Conservation (phyloP, 1,140 invertebrate species). For the Cotesia glomerata region DNA sequence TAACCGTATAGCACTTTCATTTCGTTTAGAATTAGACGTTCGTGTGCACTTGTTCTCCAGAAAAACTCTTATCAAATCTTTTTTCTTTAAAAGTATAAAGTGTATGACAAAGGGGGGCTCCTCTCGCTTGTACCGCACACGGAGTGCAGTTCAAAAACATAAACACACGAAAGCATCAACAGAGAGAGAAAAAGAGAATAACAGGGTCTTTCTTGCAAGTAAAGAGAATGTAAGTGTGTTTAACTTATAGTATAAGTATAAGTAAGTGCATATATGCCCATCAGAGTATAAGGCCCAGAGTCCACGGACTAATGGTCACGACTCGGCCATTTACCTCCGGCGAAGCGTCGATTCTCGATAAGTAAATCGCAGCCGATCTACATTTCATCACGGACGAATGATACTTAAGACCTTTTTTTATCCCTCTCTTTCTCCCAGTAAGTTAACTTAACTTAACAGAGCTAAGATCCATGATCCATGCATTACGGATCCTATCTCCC, state of each 20-base stretch:
- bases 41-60: not conserved
- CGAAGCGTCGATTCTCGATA: constrained; percentile 62
- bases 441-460: not conserved
- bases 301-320: constrained; percentile 62
- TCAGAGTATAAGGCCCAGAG: not conserved
- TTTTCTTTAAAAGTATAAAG: not conserved
- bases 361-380: constrained; percentile 63
- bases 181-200: no score
- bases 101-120: not conserved
- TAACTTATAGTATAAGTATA: not conserved
- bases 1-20: not conserved
- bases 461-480: not conserved
- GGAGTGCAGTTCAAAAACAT: not conserved
- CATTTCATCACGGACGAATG: constrained; percentile 49
- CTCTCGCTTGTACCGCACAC: not conserved
- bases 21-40: not conserved
- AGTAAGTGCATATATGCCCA: not conserved
- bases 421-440: not conserved
- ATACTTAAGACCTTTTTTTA: constrained; percentile 18
- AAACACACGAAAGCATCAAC: no score
- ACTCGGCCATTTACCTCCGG: constrained; percentile 64
- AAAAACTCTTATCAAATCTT: not conserved
- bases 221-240: not conserved
- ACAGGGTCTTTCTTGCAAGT: not conserved
- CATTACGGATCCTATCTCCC: not conserved